Evolutionary conservation across 1,140 invertebrate genomes (phyloP), one percentile per base, ranked within the genome.

Genomic region (Musca domestica): DNA sequence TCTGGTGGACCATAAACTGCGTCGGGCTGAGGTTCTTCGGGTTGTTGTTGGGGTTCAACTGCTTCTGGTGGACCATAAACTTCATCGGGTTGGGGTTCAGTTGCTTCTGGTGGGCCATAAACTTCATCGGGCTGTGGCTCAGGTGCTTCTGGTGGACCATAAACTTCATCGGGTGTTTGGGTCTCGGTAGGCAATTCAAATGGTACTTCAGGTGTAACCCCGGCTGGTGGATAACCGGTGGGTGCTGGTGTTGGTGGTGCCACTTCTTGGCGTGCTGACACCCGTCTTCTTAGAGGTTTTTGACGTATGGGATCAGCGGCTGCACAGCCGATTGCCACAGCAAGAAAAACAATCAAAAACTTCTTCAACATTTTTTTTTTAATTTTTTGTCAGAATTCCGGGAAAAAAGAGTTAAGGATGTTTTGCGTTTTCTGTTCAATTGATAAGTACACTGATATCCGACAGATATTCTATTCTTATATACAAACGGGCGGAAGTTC

Each of bases 121-220:
- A 73, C 72, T 22, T 73, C 70, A 17, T 76, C 73, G 0, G 73
- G 76, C 19, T 66, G 10, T 22, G 27, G 17, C 7, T 41, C 34
- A 10, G 34, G 6, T 41, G 17, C 22, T 34, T 74, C 74, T 7
- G 76, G 76, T 51, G 65, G 65, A n/a, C 65, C 65, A 27, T 66
- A 66, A 22, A 56, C 61, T 34, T 72, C 58, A 25, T 73, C 66
- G 22, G 74, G 73, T 46, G 74, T 71, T 17, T 78, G 74, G 3
- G 76, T 76, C 69, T 76, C 76, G n/a, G 72, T 71, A 6, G 76
- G 76, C 58, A 78, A 67, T 47, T 78, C 76, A 15, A 78, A 78
- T 5, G 76, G 70, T 19, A 78, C 65, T 30, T 72, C 71, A 0
- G 76, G 76, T 0, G 76, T 78, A 0, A 78, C 73, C 47, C 76